Conservation (phyloP, 2,113 vertebrate genomes). For the Gila orcuttii region DNA sequence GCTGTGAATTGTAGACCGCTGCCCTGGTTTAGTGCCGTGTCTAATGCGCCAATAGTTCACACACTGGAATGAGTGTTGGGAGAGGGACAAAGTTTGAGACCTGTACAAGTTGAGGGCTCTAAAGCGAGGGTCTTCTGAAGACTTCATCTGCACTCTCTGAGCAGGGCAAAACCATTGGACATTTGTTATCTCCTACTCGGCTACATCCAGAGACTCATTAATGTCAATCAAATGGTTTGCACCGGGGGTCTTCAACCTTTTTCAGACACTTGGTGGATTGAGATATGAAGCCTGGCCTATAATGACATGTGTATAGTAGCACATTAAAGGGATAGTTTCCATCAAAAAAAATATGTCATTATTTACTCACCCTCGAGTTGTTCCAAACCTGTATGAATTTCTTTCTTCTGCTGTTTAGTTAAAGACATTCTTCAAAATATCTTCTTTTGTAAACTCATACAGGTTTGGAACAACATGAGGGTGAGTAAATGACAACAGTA, state of each 20-base stretch:
- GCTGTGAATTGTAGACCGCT: slow-evolving; percentile 74
- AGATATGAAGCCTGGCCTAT: neutral
- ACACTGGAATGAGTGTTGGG: slow-evolving; percentile 71
- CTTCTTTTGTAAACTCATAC: no score
- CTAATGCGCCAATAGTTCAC: slow-evolving; percentile 77
- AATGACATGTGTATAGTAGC: neutral
- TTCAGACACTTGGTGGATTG: neutral
- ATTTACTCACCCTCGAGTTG: no score
- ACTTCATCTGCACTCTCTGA: slow-evolving; percentile 70
- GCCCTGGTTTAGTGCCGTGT: slow-evolving; percentile 80
- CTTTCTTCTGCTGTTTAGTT: no score
- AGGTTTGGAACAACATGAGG: no score
- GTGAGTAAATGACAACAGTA: no score
- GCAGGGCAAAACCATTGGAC: slow-evolving; percentile 60
- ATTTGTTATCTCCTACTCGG: slow-evolving; percentile 49
- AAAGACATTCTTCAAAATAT: no score
- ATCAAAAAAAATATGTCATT: no score
- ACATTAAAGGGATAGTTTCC: no score
- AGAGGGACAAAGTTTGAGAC: slow-evolving; percentile 80
- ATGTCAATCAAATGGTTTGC: slow-evolving; percentile 52
- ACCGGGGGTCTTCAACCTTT: neutral
- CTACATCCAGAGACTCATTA: slow-evolving; percentile 58
- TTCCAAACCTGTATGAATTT: no score
- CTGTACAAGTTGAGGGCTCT: slow-evolving; percentile 78
- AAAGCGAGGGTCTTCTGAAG: slow-evolving; percentile 69